Base-by-base conservation (phyloP, 1,140 invertebrate species). In the Drosophila orosa region DNA sequence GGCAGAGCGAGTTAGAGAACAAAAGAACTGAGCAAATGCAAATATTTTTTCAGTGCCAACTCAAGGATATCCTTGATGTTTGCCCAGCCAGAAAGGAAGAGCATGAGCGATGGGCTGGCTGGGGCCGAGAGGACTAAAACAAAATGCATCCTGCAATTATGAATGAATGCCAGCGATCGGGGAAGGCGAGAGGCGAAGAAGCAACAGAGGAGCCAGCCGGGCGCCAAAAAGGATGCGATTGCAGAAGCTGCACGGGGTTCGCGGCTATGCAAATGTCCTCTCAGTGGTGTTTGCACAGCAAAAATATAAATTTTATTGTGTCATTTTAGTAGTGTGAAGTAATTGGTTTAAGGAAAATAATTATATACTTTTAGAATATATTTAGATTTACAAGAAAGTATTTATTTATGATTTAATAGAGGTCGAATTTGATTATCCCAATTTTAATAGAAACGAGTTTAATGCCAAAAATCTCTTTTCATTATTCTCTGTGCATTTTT, bases 41-140 rank as follows among this genome's bases (percentile, higher is more conserved):
- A 86, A 86, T 86, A 87, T 86, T 86, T 86, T 78, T 79, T 76
- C 83, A 87, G 75, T 76, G 83, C 60, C 83, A 86, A 83, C 82
- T 86, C 83, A 87, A 86, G 82, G 82, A 87, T 86, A 82, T 86
- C 82, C 82, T 82, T 86, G 74, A 71, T 85, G 81, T 81, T 85
- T 85, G 81, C 76, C 55, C 54, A 83, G 52, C 60, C 39, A 69
- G 42, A 25, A 27, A 25, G 33, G 59, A 12, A 63, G 19, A 37
- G 40, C 17, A 13, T 2, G 22, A 44, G 33, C 37, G 48, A 22
- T 31, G 27, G 50, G 25, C 24, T 29, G 59, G 3, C 54, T 39
- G 54, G 27, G 39, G 55, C 31, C 33, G 44, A 68, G 44, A 52
- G 62, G 50, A 55, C 80, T 73, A 82, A 83, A 83, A 55, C 60